A percentile compares a stretch with the other conserved stretches of the same genome.
Evolutionary conservation across 1,140 invertebrate genomes (phyloP).

Genomic region (Solen grandis): DNA sequence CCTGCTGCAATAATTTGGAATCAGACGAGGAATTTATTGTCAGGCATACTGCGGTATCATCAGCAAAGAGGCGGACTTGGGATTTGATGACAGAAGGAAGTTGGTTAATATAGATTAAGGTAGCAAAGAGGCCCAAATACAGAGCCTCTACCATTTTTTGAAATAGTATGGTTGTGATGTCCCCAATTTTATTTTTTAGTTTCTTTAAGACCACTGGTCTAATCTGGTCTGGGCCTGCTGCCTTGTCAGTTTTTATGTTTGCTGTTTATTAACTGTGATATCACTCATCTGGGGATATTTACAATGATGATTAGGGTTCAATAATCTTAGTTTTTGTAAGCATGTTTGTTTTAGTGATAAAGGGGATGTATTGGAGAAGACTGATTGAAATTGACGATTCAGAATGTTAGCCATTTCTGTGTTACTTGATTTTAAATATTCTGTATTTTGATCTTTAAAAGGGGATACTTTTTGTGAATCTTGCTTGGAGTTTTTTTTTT

Average conservation of each 20-base stretch:
- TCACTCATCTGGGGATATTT: no score
- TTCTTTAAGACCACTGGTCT: no score
- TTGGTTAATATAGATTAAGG: slow-evolving; percentile 57
- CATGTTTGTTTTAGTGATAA: slow-evolving; percentile 8
- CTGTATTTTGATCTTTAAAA: not conserved
- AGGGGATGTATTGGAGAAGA: not conserved
- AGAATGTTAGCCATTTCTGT: slow-evolving; percentile 19
- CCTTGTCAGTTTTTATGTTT: no score
- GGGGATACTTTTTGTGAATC: not conserved
- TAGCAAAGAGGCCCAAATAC: slow-evolving; percentile 58
- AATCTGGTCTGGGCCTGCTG: no score
- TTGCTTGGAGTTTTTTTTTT: slow-evolving; percentile 1
- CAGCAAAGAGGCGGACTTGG: not conserved
- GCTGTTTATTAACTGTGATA: no score
- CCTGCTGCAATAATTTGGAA: not conserved
- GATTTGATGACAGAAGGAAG: slow-evolving; percentile 35
- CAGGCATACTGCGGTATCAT: not conserved
- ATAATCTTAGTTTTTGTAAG: no score
- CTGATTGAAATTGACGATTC: slow-evolving; percentile 20
- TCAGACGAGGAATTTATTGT: not conserved
- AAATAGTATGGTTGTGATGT: no score
- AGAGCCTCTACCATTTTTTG: no score
- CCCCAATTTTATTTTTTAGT: no score
- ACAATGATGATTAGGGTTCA: no score
- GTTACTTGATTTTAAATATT: not conserved